Base-by-base conservation (phyloP, 2,113 vertebrate genomes). In the Hypomesus transpacificus region DNA sequence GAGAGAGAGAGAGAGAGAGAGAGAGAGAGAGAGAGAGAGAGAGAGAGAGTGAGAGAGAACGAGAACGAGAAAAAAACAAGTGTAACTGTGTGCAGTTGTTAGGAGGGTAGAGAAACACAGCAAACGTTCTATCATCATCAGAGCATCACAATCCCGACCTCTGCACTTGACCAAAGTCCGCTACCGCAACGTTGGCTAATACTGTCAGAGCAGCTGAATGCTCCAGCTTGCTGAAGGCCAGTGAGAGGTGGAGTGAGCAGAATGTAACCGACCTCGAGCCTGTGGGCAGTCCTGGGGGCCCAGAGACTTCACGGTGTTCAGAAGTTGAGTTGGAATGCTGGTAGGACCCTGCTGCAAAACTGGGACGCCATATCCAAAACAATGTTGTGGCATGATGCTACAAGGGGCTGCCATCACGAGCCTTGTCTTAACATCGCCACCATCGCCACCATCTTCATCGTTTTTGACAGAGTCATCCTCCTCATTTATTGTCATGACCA, bases 11-110 rank as follows among this genome's bases (percentile, higher is more conserved):
- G 17, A 22, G 17, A 11, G 22, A 31, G 22, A 52, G 59, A 61
- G 24, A 61, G 80, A 75, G 66, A 72, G 69, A 16, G 31, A 46
- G 4, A n/a, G 14, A 61, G 59, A 61, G 24, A 61, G 80, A 75
- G 66, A 72, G 69, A 16, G 31, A 46, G 4, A n/a, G 14, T 28
- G 59, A 61, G 24, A 61, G 59, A 28, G 14, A 9, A 7, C 2
- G 14, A 54, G 17, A 22, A 9, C 6, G 22, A 31, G 22, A 52
- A 62, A 16, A 26, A 8, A 20, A 18, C 39, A 46, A 9, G 13
- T 46, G 39, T 1, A 46, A 8, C 39, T 46, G 9, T 46, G 13
- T 46, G 39, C 2, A 13, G 39, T 46, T 11, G 2, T 46, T 46
- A 46, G 9, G 39, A 46, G 7, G 39, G 9, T 46, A 46, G 39